Conservation (phyloP, 2,113 vertebrate genomes). For the Nycticorax nycticorax region DNA sequence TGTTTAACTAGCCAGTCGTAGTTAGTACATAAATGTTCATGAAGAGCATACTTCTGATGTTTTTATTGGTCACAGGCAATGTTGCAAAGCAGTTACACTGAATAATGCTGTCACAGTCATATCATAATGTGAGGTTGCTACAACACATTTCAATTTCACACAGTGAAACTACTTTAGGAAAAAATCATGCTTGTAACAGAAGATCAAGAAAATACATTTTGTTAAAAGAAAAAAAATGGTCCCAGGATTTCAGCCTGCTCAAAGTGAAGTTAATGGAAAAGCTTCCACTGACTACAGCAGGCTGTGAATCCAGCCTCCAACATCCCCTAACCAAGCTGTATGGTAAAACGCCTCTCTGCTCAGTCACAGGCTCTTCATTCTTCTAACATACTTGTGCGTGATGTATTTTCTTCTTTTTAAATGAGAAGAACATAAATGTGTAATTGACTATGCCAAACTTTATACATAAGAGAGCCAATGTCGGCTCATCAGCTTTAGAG, state of each 20-base stretch:
- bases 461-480: background rate
- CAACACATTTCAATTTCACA: constrained; percentile 51
- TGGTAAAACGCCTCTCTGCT: background rate
- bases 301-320: background rate
- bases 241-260: background rate
- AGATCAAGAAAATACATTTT: constrained; percentile 30
- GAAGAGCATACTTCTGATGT: background rate
- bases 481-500: background rate
- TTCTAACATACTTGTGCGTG: constrained; percentile 17
- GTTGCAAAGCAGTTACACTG: constrained; percentile 32
- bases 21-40: background rate
- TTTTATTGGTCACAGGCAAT: constrained; percentile 45
- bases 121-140: constrained; percentile 21
- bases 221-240: constrained; percentile 1
- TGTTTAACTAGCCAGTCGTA: background rate
- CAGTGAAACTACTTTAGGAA: constrained; percentile 37
- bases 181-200: background rate
- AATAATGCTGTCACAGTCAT: constrained; percentile 50
- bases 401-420: background rate
- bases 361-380: background rate
- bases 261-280: background rate
- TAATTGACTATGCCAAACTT: background rate
- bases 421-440: background rate
- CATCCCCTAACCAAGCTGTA: background rate
- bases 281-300: background rate